Percentiles rank a stretch among this genome's conserved stretches.
These are phyloP conservation scores for Apantesis nais DNA, from an alignment of 2,888 invertebrate species.

Conservation along the genomic window DNA sequence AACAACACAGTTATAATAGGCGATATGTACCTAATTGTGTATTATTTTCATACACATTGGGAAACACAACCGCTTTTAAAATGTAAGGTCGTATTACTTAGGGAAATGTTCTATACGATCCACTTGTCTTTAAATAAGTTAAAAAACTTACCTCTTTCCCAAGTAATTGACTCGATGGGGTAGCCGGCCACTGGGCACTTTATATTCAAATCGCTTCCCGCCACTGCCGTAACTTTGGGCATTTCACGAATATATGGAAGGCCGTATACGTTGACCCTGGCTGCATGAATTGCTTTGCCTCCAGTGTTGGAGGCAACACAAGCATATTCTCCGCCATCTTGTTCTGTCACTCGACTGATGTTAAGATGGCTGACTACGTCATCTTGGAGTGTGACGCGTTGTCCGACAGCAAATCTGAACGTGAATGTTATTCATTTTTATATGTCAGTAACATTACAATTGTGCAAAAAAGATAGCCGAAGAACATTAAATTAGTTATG, in stretches of 20 bases:
- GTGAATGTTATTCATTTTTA: neutral
- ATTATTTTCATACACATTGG: neutral
- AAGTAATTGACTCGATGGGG: conserved; percentile 94
- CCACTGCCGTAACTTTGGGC: conserved; percentile 95
- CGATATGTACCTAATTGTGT: no score
- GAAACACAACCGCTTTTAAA: neutral
- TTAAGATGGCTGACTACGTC: conserved; percentile 97
- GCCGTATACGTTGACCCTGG: conserved; percentile 95
- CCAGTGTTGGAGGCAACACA: conserved; percentile 94
- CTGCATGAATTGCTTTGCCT: conserved; percentile 92
- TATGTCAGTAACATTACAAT: neutral
- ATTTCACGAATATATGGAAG: conserved; percentile 94
- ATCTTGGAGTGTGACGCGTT: conserved; percentile 96
- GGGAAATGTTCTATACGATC: conserved; percentile 24
- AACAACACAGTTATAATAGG: neutral
- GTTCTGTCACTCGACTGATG: conserved; percentile 93
- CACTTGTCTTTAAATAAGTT: conserved; percentile 34
- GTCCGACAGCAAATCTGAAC: conserved; percentile 93
- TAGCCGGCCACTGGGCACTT: conserved; percentile 96
- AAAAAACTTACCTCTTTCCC: conserved; percentile 92
- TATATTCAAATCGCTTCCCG: conserved; percentile 92
- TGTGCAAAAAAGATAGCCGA: neutral
- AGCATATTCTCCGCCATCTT: conserved; percentile 95
- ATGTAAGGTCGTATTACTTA: neutral
- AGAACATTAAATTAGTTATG: neutral